Percentiles rank a stretch among this genome's conserved stretches.
phyloP scores from a whole-genome alignment of 1,140 invertebrate genomes.

The Gerris buenoi region DNA sequence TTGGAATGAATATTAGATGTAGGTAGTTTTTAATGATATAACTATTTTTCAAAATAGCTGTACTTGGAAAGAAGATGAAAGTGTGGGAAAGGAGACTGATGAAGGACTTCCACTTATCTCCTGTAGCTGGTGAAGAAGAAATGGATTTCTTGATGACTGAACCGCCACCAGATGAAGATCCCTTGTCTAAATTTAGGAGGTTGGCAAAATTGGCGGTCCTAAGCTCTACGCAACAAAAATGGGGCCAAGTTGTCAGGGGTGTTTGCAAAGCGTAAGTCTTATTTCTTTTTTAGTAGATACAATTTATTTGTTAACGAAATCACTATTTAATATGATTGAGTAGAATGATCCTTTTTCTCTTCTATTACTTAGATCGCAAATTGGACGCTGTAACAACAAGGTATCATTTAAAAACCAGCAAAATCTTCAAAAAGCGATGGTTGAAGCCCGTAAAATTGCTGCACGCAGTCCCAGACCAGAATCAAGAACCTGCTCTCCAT shows the following conservation, averaged over 20 bases:
- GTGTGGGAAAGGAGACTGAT: conserved; percentile 67
- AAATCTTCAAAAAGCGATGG: conserved; percentile 55
- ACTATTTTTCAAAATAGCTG: conserved; percentile 3
- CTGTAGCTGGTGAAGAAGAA: conserved; percentile 42
- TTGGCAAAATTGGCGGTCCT: conserved; percentile 53
- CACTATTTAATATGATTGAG: too few species aligned
- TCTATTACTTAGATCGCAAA: conserved; percentile 59
- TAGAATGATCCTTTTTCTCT: background rate
- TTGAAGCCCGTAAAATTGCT: conserved; percentile 38
- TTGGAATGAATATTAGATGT: too few species aligned
- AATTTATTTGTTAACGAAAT: too few species aligned
- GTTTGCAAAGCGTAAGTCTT: conserved; percentile 38
- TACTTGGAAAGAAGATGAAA: conserved; percentile 45
- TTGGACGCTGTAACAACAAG: conserved; percentile 49
- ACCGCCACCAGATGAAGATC: conserved; percentile 41
- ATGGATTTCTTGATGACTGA: conserved; percentile 31
- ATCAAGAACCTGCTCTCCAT: conserved; percentile 28
- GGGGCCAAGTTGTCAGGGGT: conserved; percentile 47
- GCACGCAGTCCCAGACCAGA: conserved; percentile 21
- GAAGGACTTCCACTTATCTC: conserved; percentile 71
- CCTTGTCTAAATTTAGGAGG: conserved; percentile 48
- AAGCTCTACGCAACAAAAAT: conserved; percentile 47
- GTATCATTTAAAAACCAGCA: conserved; percentile 54
- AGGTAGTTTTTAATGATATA: background rate
- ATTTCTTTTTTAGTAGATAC: background rate